Evolutionary conservation across 1,140 invertebrate genomes (phyloP), one percentile per base, ranked within the genome.

Genomic region (Pseudomyrmex sp.): DNA sequence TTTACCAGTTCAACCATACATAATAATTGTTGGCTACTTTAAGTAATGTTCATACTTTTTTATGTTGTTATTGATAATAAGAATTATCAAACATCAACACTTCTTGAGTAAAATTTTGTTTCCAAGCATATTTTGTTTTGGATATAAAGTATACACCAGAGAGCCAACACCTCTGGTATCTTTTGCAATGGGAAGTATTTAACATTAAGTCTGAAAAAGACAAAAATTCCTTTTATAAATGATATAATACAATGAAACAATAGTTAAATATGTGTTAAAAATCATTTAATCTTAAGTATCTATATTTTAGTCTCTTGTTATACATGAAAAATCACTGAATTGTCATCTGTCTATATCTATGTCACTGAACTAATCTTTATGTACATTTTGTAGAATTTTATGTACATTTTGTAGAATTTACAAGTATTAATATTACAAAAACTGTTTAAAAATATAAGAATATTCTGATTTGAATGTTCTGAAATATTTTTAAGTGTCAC

Each of bases 71-170:
- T 58, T 72, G 13, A 72, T 44, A 8, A 35, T 7, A 58, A 20
- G 18, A 56, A 13, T 72, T 72, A 72, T 72, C 54, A 72, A 72
- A 13, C 7, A 18, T 8, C 0, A 1, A 72, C 54, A 20, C 26
- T 72, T 58, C 52, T 72, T 58, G 26, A 58, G 13, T 72, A 20
- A 58, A 58, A 72, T 72, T 72, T 58, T 72, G 69, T 72, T 58
- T 72, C 2, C 26, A 72, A 72, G 9, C 12, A 72, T 58, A 72
- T 58, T 72, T 72, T 58, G n/a, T 58, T 44, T 58, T 72, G 2
- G 26, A 72, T 20, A 0, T 72, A 5, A 72, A 72, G 1, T 72
- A 72, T 4, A 12, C 69, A 8, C 5, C 54, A 20, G 54, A 72
- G n/a, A 46, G 52, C 15, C 15, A 72, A 2, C 26, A 58, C 3